A percentile compares a stretch with the other conserved stretches of the same genome.
These are phyloP conservation scores for Pipistrellus pygmaeus DNA, from an alignment of 2,797 vertebrate species.

Conservation along the genomic window DNA sequence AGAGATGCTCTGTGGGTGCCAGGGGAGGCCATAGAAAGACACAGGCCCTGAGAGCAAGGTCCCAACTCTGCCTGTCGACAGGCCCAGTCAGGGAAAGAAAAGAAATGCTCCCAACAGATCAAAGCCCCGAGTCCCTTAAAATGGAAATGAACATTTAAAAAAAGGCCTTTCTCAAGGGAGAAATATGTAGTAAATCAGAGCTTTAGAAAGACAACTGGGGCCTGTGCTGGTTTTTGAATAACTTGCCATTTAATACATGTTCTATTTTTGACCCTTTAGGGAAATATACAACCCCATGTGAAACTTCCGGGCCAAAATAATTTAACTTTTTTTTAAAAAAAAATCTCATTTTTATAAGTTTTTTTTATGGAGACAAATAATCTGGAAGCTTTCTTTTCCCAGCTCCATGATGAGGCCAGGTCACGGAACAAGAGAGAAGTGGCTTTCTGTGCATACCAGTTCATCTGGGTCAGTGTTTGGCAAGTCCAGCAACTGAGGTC, in stretches of 20 bases:
- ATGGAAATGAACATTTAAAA: constrained; percentile 70
- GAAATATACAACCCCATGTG: constrained; percentile 78
- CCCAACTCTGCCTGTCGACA: neutral
- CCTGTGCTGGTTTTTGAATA: constrained; percentile 76
- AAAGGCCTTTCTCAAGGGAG: constrained; percentile 71
- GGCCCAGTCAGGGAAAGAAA: constrained; percentile 22
- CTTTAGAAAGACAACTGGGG: constrained; percentile 71
- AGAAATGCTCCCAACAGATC: constrained; percentile 75
- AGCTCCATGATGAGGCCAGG: constrained; percentile 11
- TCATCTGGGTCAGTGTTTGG: neutral
- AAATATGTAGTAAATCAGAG: constrained; percentile 76
- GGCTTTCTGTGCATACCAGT: neutral
- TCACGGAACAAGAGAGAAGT: constrained; percentile 3
- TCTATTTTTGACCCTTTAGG: constrained; percentile 78
- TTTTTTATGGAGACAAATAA: constrained; percentile 69
- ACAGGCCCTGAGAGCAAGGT: neutral
- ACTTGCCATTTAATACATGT: constrained; percentile 82
- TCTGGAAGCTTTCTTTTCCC: constrained; percentile 66
- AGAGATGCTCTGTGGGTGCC: neutral
- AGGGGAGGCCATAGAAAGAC: neutral
- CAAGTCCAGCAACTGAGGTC: neutral
- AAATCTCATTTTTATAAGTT: constrained; percentile 30
- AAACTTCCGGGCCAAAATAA: constrained; percentile 78
- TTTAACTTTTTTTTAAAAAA: constrained; percentile 2
- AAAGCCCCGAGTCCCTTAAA: constrained; percentile 76